Conservation (phyloP, 2,888 invertebrate species). For the Dilophus febrilis region DNA sequence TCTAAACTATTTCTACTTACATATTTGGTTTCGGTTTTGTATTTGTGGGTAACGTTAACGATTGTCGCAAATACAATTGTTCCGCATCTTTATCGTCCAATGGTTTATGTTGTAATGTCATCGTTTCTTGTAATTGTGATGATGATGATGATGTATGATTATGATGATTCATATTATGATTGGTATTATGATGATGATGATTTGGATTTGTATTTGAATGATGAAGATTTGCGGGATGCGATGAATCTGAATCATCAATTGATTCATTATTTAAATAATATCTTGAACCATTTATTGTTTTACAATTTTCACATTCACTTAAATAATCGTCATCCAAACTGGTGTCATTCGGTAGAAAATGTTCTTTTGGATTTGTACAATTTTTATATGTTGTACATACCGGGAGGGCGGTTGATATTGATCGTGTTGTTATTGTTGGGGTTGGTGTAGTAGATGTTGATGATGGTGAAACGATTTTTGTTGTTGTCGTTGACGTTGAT, state of each 20-base stretch:
- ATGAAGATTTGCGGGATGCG: too few relatives aligned
- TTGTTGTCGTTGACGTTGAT: conserved; percentile 4
- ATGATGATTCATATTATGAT: too few relatives aligned
- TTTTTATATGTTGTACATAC: conserved; percentile 31
- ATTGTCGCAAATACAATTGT: conserved; percentile 41
- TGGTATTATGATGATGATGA: too few relatives aligned
- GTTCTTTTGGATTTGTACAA: conserved; percentile 30
- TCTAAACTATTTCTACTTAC: neutral
- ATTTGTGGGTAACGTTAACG: conserved; percentile 46
- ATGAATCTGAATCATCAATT: too few relatives aligned
- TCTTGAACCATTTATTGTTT: conserved; percentile 53
- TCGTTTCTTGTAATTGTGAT: conserved; percentile 40
- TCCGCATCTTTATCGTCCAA: conserved; percentile 26
- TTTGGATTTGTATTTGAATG: too few relatives aligned
- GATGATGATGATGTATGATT: too few relatives aligned
- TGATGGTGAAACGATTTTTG: conserved; percentile 10
- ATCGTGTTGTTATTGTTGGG: conserved; percentile 19
- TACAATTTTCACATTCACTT: conserved; percentile 74
- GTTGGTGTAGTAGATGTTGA: conserved; percentile 20
- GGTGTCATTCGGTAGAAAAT: conserved; percentile 30
- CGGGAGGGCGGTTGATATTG: conserved; percentile 24
- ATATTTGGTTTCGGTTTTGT: conserved; percentile 28
- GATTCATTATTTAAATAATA: conserved; percentile 44
- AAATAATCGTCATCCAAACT: conserved; percentile 51
- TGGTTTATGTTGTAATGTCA: conserved; percentile 44